Evolutionary conservation across 2,888 invertebrate species (phyloP).

Genomic region (Watsonalla cultraria): DNA sequence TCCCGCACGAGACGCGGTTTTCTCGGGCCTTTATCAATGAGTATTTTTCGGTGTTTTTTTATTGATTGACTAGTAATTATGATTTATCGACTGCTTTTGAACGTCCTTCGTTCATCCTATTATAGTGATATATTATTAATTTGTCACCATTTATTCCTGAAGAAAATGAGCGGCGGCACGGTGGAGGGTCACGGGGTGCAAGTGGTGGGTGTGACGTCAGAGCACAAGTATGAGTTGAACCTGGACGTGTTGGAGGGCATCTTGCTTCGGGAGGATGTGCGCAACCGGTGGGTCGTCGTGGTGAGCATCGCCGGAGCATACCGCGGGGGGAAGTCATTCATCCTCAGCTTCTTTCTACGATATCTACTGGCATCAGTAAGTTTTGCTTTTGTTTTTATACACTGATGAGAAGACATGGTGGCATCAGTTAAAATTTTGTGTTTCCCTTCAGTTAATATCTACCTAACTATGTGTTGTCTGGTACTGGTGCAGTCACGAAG

Average conservation of each 20-base stretch:
- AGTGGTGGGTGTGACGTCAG: conserved; percentile 22
- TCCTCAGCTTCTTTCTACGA: conserved; percentile 40
- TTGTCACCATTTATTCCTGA: background rate
- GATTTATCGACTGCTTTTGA: too few species aligned
- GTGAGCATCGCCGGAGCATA: conserved; percentile 42
- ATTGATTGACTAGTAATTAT: too few species aligned
- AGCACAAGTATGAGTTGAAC: conserved; percentile 21
- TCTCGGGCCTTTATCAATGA: too few species aligned
- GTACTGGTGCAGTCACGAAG: too few species aligned
- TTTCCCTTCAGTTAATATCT: too few species aligned
- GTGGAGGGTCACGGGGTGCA: conserved; percentile 14
- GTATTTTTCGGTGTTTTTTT: too few species aligned
- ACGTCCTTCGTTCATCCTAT: too few species aligned
- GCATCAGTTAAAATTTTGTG: too few species aligned
- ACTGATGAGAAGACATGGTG: too few species aligned
- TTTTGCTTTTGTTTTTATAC: background rate
- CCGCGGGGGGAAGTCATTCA: conserved; percentile 44
- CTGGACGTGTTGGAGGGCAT: conserved; percentile 21
- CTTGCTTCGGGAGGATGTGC: conserved; percentile 20
- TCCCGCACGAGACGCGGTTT: too few species aligned
- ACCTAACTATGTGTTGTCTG: too few species aligned
- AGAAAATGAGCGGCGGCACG: conserved; percentile 8
- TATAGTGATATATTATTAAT: too few species aligned
- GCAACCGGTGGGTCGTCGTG: conserved; percentile 30
- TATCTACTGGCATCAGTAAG: conserved; percentile 34